phyloP scores from a whole-genome alignment of 2,888 invertebrate species.

The Zonitis immaculata region DNA sequence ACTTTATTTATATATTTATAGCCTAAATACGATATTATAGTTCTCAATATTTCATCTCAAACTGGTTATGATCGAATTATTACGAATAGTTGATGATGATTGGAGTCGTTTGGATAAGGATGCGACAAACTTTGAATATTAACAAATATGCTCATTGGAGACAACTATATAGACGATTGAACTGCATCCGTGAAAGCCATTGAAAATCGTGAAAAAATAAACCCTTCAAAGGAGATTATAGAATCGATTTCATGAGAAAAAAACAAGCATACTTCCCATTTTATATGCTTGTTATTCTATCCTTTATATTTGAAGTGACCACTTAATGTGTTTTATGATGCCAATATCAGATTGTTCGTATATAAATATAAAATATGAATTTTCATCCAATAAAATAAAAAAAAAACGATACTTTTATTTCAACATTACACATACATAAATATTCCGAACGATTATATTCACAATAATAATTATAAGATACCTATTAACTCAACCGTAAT shows the following conservation, averaged over 20 bases:
- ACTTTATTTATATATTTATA: background rate
- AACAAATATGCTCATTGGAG: no score
- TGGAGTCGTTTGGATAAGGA: conserved; percentile 4
- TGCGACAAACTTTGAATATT: no score
- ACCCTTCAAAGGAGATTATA: conserved; percentile 43
- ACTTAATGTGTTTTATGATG: conserved; percentile 45
- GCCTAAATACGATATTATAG: background rate
- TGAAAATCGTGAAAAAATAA: conserved; percentile 32
- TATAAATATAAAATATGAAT: conserved; percentile 40
- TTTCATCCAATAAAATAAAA: conserved; percentile 21
- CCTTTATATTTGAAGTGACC: conserved; percentile 47
- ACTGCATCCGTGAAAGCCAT: conserved; percentile 26
- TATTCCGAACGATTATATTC: conserved; percentile 6
- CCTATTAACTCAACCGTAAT: no score
- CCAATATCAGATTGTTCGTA: conserved; percentile 42
- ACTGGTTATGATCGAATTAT: no score
- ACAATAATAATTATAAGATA: no score
- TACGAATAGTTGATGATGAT: no score
- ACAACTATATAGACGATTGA: no score
- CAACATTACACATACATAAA: conserved; percentile 12
- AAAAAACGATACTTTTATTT: conserved; percentile 15
- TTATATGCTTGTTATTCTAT: conserved; percentile 47
- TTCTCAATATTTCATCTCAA: no score
- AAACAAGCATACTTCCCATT: conserved; percentile 36
- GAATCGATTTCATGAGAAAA: conserved; percentile 42